phyloP scores from a whole-genome alignment of 2,888 invertebrate species.

The Malacosoma neustria region DNA sequence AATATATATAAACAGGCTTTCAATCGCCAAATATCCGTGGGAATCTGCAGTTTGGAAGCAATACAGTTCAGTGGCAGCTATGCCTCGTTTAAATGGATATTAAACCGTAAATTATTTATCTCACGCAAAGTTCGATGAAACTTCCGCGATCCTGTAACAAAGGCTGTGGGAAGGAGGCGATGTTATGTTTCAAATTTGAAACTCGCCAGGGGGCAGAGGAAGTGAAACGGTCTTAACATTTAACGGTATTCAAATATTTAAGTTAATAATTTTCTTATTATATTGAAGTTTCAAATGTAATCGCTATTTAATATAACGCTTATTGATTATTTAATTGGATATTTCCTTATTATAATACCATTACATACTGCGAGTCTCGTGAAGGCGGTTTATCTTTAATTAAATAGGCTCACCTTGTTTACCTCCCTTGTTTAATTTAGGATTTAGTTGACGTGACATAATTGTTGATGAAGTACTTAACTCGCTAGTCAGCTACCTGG shows the following conservation, averaged over 20 bases:
- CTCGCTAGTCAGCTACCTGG: conserved; percentile 2
- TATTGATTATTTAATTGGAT: conserved; percentile 22
- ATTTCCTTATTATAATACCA: conserved; percentile 2
- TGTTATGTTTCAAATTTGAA: conserved; percentile 38
- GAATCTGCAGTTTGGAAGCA: conserved; percentile 41
- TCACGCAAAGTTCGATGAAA: conserved; percentile 45
- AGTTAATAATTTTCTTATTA: conserved; percentile 28
- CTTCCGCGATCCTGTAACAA: conserved; percentile 45
- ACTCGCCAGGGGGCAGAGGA: conserved; percentile 36
- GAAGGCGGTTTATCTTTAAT: conserved; percentile 30
- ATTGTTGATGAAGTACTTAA: conserved; percentile 23
- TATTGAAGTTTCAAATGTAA: conserved; percentile 26
- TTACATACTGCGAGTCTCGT: conserved; percentile 19
- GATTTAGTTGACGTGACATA: conserved; percentile 25
- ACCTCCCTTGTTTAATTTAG: conserved; percentile 27
- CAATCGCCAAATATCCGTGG: conserved; percentile 35
- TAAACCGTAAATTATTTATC: conserved; percentile 65
- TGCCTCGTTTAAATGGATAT: conserved; percentile 51
- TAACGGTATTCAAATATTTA: conserved; percentile 37
- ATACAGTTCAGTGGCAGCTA: conserved; percentile 34
- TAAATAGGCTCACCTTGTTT: conserved; percentile 24
- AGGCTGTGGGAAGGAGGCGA: conserved; percentile 21
- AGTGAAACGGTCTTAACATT: conserved; percentile 33
- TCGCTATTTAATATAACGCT: conserved; percentile 29
- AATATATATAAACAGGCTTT: conserved; percentile 30